Base-by-base conservation (phyloP, 1,140 invertebrate species). In the Episyrphus balteatus region DNA sequence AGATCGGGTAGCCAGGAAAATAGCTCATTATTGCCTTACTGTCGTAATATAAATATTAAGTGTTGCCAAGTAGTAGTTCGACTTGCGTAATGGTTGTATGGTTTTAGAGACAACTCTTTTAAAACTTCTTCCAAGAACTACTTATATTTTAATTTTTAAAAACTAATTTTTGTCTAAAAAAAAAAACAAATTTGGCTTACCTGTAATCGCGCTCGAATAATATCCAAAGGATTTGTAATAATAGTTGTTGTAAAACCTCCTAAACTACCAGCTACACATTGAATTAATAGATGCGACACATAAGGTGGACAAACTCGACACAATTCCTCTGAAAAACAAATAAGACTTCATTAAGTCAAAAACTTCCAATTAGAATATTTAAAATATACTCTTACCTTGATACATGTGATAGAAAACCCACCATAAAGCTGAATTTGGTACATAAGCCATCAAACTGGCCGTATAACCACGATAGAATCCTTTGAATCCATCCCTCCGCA, bases 381-480 rank as follows among this genome's bases (percentile, higher is more conserved):
- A n/a, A n/a, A n/a, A n/a, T n/a, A n/a, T n/a, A n/a, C n/a, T n/a
- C 55, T 69, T 73, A 94, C 91, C 89, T 81, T 93, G 90, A 71
- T 95, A 97, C 40, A 86, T 75, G 49, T 92, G 90, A 73, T 97
- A 98, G 55, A 96, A 86, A 31, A 83, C 83, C 93, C 93, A 98
- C 92, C 93, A 98, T 17, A 96, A 75, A 11, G 92, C 93, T 48
- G 89, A 93, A 67, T 92, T 96, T 9, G 93, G 92, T 48, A 95
- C 91, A 72, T 94, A 97, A 5, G 90, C 86, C 52, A 84, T 83
- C 1, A 97, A 70, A 15, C 92, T 96, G 19, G 92, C 90, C 26
- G 84, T 74, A 67, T 97, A 97, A 1, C 94, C 94, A 53, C 92
- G 73, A 66, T 97, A 98, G 72, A 94, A 97, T 3, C 92, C 93